Percentiles rank a stretch among this genome's conserved stretches.
phyloP scores from a whole-genome alignment of 1,140 invertebrate species.

The Drosophila littoralis region DNA sequence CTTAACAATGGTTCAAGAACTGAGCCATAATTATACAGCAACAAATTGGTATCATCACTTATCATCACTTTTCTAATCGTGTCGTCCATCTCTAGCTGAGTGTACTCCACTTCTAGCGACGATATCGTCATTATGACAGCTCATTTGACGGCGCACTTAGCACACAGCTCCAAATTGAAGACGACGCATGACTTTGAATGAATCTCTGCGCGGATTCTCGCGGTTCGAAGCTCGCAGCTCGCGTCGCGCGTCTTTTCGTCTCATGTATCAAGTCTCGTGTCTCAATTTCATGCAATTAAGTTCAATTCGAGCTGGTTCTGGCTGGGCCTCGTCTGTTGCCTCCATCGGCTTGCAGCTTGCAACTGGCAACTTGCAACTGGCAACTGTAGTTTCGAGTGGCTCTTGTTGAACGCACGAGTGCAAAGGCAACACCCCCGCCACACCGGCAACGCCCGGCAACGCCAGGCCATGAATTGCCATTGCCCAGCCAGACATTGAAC shows the following conservation, averaged over 20 bases:
- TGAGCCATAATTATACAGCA: too few relatives aligned
- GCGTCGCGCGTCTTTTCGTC: slow-evolving; percentile 11
- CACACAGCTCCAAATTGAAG: slow-evolving; percentile 29
- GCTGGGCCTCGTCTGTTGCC: slow-evolving; percentile 6
- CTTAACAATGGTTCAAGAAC: too few relatives aligned
- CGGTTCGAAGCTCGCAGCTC: background rate
- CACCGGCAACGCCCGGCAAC: slow-evolving; percentile 2
- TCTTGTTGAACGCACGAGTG: slow-evolving; percentile 70
- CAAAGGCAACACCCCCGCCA: slow-evolving; percentile 22
- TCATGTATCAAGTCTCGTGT: slow-evolving; percentile 50
- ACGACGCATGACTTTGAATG: slow-evolving; percentile 48
- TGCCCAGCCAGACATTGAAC: slow-evolving; percentile 41
- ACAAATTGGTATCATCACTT: too few relatives aligned
- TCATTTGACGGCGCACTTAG: slow-evolving; percentile 63
- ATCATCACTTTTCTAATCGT: slow-evolving; percentile 8
- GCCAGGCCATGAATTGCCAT: background rate
- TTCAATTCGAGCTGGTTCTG: slow-evolving; percentile 63
- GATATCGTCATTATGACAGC: slow-evolving; percentile 64
- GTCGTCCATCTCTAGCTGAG: slow-evolving; percentile 14
- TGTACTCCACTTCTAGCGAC: slow-evolving; percentile 15
- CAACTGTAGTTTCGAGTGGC: slow-evolving; percentile 56
- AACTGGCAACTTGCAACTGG: slow-evolving; percentile 17
- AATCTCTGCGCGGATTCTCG: slow-evolving; percentile 24
- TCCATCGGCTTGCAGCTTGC: slow-evolving; percentile 20
- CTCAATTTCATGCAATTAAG: slow-evolving; percentile 80